Percentiles rank a stretch among this genome's conserved stretches.
Conservation (phyloP, 2,888 invertebrate species). For the Agrochola litura region DNA sequence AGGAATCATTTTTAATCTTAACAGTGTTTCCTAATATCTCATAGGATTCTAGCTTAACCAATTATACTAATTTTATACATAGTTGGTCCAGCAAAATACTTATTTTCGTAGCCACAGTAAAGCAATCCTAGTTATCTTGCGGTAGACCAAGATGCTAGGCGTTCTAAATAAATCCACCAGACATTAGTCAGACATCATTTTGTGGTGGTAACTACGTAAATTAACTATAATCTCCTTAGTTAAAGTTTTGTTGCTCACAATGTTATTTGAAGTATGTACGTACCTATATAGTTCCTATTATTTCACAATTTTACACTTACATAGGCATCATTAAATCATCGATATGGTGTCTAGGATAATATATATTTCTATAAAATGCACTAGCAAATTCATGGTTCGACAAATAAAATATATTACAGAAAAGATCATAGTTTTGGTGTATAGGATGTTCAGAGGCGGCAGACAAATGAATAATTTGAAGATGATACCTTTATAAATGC, state of each 20-base stretch:
- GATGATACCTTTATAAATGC: background rate
- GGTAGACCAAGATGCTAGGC: constrained; percentile 20
- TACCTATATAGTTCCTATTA: too few relatives aligned
- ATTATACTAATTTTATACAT: background rate
- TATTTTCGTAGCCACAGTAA: background rate
- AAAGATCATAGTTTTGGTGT: background rate
- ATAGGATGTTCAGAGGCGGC: background rate
- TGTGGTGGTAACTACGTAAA: background rate
- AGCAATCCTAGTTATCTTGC: constrained; percentile 22
- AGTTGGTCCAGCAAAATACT: background rate
- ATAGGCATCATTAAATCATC: background rate
- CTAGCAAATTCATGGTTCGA: background rate
- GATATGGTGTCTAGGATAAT: too few relatives aligned
- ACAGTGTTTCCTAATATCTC: background rate
- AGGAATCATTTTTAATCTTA: background rate
- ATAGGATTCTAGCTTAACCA: background rate
- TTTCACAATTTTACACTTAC: background rate
- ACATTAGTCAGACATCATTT: constrained; percentile 4
- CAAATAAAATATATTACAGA: background rate
- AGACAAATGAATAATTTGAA: background rate
- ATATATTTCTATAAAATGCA: background rate
- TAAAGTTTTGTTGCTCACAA: background rate
- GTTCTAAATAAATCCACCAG: background rate
- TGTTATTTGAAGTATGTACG: background rate
- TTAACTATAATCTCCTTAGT: background rate